Evolutionary conservation across 2,113 vertebrate genomes (phyloP), one percentile per base, ranked within the genome.

Genomic region (Picathartes gymnocephalus): DNA sequence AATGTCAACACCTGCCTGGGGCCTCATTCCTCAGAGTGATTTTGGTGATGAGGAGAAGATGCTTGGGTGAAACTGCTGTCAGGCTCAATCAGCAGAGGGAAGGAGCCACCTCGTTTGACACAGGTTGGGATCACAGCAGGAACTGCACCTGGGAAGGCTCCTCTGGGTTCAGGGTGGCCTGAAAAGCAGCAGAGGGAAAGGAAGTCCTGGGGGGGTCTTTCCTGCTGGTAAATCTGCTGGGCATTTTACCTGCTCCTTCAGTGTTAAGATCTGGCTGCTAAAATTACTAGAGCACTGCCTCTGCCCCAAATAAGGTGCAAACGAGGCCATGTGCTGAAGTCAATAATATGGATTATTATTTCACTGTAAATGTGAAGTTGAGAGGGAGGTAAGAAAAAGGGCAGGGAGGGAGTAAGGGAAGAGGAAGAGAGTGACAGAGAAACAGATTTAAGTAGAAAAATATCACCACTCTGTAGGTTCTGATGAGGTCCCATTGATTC

Each of bases 1-100:
- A 91, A 73, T 70, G 92, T 74, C 90, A 86, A 25, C 71, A 81
- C 66, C 80, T 15, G 39, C 65, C 84, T 76, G 62, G 88, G 88
- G 70, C 51, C 77, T 88, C 69, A 40, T 94, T 93, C 83, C 53
- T 94, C 81, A 91, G 94, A 6, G 18, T 56, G 61, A 2, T 53
- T 78, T 70, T n/a, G 56, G 51, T 58, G 93, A 57, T 54, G 65
- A 70, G 83, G 62, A 82, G 21, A 44, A 44, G 84, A 56, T 88
- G 48, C 69, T 86, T 27, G 15, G 74, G 53, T 77, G 86, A 93
- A 78, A 79, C 8, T 8, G 58, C n/a, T 88, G 93, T 82, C 92
- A 66, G 56, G 58, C 33, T 65, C 94, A 65, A 74, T 70, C 87
- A 71, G 30, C 57, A 37, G 15, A 28, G 35, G 6, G 42, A 79